Conservation (phyloP, 2,888 invertebrate genomes). For the Cryptocephalus moraei region DNA sequence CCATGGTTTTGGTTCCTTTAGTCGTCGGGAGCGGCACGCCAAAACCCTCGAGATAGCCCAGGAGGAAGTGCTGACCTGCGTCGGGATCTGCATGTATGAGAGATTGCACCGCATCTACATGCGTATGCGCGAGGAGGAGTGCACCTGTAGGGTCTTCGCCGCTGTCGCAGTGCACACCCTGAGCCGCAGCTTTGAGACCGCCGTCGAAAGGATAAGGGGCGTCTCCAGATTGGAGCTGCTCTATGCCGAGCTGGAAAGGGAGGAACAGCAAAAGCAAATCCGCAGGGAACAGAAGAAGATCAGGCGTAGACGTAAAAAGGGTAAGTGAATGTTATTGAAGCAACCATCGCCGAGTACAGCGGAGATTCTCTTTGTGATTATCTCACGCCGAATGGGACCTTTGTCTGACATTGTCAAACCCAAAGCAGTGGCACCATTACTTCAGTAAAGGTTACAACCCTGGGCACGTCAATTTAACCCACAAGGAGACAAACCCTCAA, state of each 20-base stretch:
- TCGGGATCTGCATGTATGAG: conserved; percentile 89
- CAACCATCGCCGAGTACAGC: too few species aligned
- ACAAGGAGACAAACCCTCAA: too few species aligned
- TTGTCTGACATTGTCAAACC: too few species aligned
- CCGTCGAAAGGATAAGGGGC: conserved; percentile 73
- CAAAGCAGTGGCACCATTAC: too few species aligned
- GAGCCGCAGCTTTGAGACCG: conserved; percentile 81
- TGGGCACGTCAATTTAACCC: too few species aligned
- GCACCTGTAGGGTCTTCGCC: conserved; percentile 87
- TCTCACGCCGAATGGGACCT: too few species aligned
- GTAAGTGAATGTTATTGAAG: conserved; percentile 36
- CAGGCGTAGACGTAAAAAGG: conserved; percentile 65
- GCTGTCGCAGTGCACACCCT: conserved; percentile 81
- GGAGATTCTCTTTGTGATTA: too few species aligned
- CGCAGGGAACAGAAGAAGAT: conserved; percentile 82
- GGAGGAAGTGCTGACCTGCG: conserved; percentile 89
- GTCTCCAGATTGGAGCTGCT: conserved; percentile 80
- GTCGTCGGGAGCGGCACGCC: conserved; percentile 83
- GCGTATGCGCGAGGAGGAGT: conserved; percentile 81
- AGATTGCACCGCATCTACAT: conserved; percentile 79
- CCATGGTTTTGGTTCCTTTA: conserved; percentile 22
- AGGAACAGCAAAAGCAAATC: conserved; percentile 75
- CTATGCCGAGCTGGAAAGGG: conserved; percentile 79
- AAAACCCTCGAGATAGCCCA: conserved; percentile 96
- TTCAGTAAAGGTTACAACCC: too few species aligned